A percentile compares a stretch with the other conserved stretches of the same genome.
These are phyloP conservation scores for Lepus timidus DNA, from an alignment of 2,113 vertebrate genomes.

Conservation along the genomic window DNA sequence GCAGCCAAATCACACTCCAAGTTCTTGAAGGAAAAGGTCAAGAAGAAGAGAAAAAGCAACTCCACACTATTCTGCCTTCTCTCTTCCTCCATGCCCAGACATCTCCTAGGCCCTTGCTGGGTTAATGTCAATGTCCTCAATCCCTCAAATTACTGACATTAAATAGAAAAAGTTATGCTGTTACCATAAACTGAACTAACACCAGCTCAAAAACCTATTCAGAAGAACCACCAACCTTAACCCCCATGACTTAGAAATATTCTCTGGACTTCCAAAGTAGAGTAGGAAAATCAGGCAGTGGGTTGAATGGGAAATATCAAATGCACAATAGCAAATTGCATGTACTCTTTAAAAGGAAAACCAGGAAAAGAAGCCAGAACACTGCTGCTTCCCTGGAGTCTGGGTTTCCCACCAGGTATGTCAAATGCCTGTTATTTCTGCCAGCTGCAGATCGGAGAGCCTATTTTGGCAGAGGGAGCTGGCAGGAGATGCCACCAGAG, in stretches of 20 bases:
- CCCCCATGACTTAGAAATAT: not conserved
- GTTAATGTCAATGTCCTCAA: fast-evolving
- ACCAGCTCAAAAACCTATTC: not conserved
- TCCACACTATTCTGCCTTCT: not conserved
- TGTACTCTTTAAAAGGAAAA: not conserved
- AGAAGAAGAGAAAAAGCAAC: not conserved
- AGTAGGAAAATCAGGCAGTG: not conserved
- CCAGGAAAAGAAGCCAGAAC: not conserved
- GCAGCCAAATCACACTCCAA: not conserved
- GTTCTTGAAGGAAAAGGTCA: not conserved
- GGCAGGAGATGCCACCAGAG: no score
- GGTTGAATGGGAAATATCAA: not conserved
- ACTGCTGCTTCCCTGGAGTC: not conserved
- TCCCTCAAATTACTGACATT: not conserved
- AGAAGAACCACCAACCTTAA: not conserved
- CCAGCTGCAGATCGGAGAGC: not conserved
- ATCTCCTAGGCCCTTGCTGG: not conserved
- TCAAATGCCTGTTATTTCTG: fast-evolving
- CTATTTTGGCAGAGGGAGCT: not conserved
- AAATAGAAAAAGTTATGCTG: not conserved
- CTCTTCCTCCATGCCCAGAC: not conserved
- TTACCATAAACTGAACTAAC: not conserved
- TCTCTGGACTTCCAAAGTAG: not conserved
- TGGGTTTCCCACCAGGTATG: not conserved
- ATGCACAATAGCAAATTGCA: fast-evolving